These are phyloP conservation scores for Conomelus anceps DNA, from an alignment of 2,888 invertebrate genomes.

Conservation along the genomic window DNA sequence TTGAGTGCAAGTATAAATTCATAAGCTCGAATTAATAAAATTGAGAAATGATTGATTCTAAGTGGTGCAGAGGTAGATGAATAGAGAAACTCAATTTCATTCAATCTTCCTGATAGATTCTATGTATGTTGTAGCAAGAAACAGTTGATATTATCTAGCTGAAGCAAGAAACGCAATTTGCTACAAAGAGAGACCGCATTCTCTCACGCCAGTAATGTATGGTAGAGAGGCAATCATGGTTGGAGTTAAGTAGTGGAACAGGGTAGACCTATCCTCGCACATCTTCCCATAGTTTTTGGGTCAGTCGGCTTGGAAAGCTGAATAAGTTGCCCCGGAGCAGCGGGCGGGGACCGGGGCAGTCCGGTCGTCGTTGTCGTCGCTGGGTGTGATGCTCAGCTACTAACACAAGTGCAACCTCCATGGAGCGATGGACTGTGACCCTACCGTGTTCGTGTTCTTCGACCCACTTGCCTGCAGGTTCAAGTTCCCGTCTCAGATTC, in stretches of 20 bases:
- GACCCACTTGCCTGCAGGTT: constrained; percentile 10
- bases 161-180: not conserved
- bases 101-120: not conserved
- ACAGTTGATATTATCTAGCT: not conserved
- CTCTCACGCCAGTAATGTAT: not conserved
- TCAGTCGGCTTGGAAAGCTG: not conserved
- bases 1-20: too few relatives aligned
- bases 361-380: not conserved
- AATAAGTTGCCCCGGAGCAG: not conserved
- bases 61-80: not conserved
- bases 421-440: not conserved
- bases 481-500: not conserved
- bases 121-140: not conserved
- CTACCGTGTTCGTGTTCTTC: not conserved
- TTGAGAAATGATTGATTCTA: too few relatives aligned
- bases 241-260: not conserved
- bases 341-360: too few relatives aligned
- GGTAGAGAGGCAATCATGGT: not conserved
- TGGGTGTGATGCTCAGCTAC: not conserved
- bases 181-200: not conserved
- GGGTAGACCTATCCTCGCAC: not conserved
- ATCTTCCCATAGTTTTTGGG: not conserved
- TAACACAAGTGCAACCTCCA: too few relatives aligned
- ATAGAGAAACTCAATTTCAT: too few relatives aligned
- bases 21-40: too few relatives aligned